phyloP scores from a whole-genome alignment of 1,140 invertebrate genomes.

The Aphelinus atriplicis region DNA sequence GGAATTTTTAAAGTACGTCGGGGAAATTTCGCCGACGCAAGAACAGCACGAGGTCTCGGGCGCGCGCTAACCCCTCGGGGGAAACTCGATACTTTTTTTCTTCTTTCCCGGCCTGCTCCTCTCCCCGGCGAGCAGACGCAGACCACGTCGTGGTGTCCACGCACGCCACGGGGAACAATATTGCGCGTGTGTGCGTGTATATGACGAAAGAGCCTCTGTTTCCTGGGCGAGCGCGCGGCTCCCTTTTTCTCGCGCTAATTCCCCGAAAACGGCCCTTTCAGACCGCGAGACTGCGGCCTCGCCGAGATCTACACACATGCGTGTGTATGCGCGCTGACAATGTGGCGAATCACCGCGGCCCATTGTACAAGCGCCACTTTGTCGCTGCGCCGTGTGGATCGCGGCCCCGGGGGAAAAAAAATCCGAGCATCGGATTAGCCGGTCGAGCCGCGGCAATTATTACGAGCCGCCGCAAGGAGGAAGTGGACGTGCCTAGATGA shows the following conservation, averaged over 20 bases:
- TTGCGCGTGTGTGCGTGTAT: background rate
- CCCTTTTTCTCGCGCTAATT: background rate
- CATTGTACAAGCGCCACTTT: no score
- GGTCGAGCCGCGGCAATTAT: background rate
- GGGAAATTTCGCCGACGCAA: background rate
- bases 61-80: background rate
- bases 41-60: constrained; percentile 1
- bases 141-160: constrained; percentile 1
- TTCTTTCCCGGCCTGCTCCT: background rate
- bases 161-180: background rate
- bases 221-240: background rate
- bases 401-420: no score
- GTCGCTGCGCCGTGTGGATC: no score
- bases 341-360: no score
- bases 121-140: background rate
- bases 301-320: background rate
- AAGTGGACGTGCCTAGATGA: constrained; percentile 11
- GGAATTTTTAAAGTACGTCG: no score
- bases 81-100: constrained; percentile 36
- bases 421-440: no score
- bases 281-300: background rate
- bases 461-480: background rate
- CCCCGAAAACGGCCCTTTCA: constrained; percentile 15
- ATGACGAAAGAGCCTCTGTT: background rate
- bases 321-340: no score